These are phyloP conservation scores for Amphiprion clarkii DNA, from an alignment of 2,797 vertebrate genomes.

Conservation along the genomic window DNA sequence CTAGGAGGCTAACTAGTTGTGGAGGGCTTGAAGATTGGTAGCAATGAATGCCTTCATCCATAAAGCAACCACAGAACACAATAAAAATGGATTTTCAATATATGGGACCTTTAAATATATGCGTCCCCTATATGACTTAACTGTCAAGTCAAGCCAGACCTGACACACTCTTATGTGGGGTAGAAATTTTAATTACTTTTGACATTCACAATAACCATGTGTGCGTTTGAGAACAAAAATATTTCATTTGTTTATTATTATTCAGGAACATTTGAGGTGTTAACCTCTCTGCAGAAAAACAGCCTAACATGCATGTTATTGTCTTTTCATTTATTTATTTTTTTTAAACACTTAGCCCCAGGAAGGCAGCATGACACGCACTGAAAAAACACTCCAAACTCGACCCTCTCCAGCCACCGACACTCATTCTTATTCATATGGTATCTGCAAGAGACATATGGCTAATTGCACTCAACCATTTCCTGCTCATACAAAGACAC, in stretches of 20 bases:
- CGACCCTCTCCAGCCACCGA: no score
- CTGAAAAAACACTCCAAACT: no score
- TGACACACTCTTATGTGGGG: not conserved
- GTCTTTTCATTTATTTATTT: not conserved
- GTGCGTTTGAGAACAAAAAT: not conserved
- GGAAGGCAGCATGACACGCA: no score
- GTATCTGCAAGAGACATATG: slow-evolving; percentile 24
- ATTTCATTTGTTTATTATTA: not conserved
- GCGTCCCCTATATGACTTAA: not conserved
- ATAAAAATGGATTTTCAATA: no score
- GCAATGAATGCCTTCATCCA: no score
- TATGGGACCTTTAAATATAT: no score
- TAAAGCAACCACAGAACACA: no score
- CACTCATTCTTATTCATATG: not conserved
- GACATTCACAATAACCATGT: not conserved
- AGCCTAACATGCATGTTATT: no score
- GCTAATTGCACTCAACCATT: slow-evolving; percentile 30
- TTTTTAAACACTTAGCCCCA: not conserved
- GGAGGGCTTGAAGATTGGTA: no score
- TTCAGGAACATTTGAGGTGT: not conserved
- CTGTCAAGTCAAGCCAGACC: not conserved
- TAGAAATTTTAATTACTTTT: not conserved
- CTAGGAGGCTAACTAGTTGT: no score
- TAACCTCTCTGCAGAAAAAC: not conserved
- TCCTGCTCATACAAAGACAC: slow-evolving; percentile 37